phyloP scores from a whole-genome alignment of 2,888 invertebrate genomes.

The Exocentrus adspersus region DNA sequence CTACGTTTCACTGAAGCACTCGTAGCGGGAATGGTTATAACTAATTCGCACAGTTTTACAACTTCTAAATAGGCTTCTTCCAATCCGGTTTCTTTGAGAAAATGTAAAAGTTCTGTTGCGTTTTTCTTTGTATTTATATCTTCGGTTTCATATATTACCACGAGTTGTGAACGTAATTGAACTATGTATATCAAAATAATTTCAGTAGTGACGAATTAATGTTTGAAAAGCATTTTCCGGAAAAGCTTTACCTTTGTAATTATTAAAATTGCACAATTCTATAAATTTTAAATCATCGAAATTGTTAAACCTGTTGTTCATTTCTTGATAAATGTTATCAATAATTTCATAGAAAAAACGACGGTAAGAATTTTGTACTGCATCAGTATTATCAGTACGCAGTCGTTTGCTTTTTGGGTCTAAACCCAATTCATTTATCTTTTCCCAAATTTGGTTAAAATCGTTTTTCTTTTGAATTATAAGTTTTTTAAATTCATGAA shows the following conservation, averaged over 20 bases:
- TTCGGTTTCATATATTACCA: not conserved
- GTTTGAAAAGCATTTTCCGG: not conserved
- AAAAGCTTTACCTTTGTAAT: not conserved
- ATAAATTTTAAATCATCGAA: constrained; percentile 22
- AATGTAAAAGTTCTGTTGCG: not conserved
- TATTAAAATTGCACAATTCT: constrained; percentile 27
- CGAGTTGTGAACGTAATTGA: not conserved
- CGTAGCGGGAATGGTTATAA: constrained; percentile 29
- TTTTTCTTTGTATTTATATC: not conserved
- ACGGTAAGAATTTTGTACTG: not conserved
- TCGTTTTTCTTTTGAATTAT: not conserved
- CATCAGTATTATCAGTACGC: not conserved
- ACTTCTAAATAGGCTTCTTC: not conserved
- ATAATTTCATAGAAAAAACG: not conserved
- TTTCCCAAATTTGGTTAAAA: not conserved
- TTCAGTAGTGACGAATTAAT: not conserved
- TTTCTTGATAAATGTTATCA: not conserved
- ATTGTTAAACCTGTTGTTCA: constrained; percentile 19
- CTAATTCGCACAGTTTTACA: constrained; percentile 31
- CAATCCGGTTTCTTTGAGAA: not conserved
- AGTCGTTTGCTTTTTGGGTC: not conserved
- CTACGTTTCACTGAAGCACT: constrained; percentile 23
- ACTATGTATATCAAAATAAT: not conserved
- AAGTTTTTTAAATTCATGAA: not conserved
- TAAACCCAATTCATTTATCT: not conserved